Evolutionary conservation across 2,888 invertebrate genomes (phyloP).

Genomic region (Epistrophella euchroma): DNA sequence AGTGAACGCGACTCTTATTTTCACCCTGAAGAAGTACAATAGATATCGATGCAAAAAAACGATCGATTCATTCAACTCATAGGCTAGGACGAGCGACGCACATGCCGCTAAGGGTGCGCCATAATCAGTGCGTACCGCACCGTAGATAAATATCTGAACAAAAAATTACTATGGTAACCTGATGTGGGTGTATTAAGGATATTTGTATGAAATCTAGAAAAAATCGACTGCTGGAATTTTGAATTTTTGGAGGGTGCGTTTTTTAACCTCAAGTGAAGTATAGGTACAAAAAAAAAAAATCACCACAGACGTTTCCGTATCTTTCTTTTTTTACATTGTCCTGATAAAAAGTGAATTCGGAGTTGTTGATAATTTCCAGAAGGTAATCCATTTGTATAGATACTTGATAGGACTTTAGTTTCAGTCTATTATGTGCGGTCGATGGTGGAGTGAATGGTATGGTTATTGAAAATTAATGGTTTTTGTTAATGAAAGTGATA

Average conservation of each 20-base stretch:
- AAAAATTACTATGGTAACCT: slow-evolving; percentile 46
- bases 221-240: slow-evolving; percentile 42
- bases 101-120: slow-evolving; percentile 72
- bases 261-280: slow-evolving; percentile 37
- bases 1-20: slow-evolving; percentile 70
- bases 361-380: slow-evolving; percentile 7
- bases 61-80: slow-evolving; percentile 36
- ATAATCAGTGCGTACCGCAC: slow-evolving; percentile 53
- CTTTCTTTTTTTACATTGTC: slow-evolving; percentile 41
- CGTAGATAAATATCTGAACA: slow-evolving; percentile 42
- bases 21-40: slow-evolving; percentile 38
- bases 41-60: slow-evolving; percentile 25
- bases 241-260: slow-evolving; percentile 53
- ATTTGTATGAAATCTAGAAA: slow-evolving; percentile 1
- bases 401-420: not conserved
- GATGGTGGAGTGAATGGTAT: not conserved
- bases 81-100: slow-evolving; percentile 31
- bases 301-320: slow-evolving; percentile 68
- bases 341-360: slow-evolving; percentile 46
- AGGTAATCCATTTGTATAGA: not conserved
- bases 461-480: slow-evolving; percentile 24
- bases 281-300: slow-evolving; percentile 13
- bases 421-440: not conserved
- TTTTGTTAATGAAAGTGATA: not conserved
- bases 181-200: slow-evolving; percentile 67